Conservation (phyloP, 2,888 invertebrate genomes). For the Diachrysia chrysitis region DNA sequence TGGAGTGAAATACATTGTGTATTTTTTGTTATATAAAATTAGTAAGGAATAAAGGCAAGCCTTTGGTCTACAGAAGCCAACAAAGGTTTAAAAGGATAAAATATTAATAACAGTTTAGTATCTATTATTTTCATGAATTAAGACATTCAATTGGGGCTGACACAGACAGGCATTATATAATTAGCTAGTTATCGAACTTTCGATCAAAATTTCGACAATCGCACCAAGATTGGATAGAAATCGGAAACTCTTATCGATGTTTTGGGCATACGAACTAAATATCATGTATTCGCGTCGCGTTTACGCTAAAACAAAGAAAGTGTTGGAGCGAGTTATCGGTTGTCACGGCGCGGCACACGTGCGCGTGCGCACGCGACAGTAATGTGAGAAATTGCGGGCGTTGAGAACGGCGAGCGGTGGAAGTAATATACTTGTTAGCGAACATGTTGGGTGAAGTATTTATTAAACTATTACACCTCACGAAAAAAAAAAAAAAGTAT, state of each 20-base stretch:
- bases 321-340: slow-evolving; percentile 62
- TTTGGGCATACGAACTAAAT: slow-evolving; percentile 17
- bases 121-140: too few species aligned
- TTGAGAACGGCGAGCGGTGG: neutral
- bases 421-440: neutral
- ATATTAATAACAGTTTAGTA: too few species aligned
- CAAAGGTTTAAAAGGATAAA: too few species aligned
- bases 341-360: slow-evolving; percentile 63
- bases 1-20: too few species aligned
- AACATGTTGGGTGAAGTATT: slow-evolving; percentile 3
- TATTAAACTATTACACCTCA: neutral
- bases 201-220: slow-evolving; percentile 12
- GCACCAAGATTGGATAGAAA: slow-evolving; percentile 26
- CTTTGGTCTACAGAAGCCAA: too few species aligned
- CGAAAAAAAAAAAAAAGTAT: too few species aligned
- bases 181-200: slow-evolving; percentile 11
- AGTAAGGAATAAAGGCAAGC: too few species aligned
- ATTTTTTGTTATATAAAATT: too few species aligned
- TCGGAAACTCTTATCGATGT: slow-evolving; percentile 23
- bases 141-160: too few species aligned
- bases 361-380: slow-evolving; percentile 64
- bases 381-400: slow-evolving; percentile 51
- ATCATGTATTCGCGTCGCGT: slow-evolving; percentile 55
- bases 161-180: neutral
- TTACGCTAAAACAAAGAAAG: slow-evolving; percentile 72